Conservation (phyloP, 2,797 vertebrate genomes). For the Oreonectes daqikongensis region DNA sequence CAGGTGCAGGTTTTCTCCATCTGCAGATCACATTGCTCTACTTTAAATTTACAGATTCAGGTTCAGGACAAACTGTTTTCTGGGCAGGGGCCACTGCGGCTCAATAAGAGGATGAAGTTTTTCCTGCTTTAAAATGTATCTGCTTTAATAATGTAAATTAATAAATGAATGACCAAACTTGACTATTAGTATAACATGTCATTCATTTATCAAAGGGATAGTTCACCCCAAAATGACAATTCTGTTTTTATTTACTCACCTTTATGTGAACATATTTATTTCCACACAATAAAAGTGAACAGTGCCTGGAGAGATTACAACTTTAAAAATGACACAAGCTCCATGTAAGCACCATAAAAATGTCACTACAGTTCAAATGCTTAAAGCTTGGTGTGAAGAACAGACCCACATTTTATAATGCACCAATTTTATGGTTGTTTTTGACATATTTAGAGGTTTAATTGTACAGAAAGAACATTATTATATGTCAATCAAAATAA, state of each 20-base stretch:
- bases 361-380: neutral
- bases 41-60: conserved; percentile 1
- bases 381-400: too few relatives aligned
- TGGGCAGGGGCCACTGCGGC: neutral
- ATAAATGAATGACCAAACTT: neutral
- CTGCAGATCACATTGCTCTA: conserved; percentile 21
- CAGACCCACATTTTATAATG: too few relatives aligned
- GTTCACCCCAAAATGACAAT: too few relatives aligned
- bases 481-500: neutral
- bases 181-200: too few relatives aligned
- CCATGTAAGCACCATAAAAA: neutral
- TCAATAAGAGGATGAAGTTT: neutral
- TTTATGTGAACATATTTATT: too few relatives aligned
- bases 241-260: too few relatives aligned
- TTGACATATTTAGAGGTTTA: neutral
- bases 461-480: too few relatives aligned
- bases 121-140: conserved; percentile 9
- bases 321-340: neutral
- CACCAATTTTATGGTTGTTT: neutral
- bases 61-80: neutral
- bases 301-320: neutral
- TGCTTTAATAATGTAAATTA: too few relatives aligned
- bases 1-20: conserved; percentile 35
- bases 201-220: too few relatives aligned
- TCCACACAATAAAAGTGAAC: neutral